A percentile compares a stretch with the other conserved stretches of the same genome.
Evolutionary conservation across 2,888 invertebrate species (phyloP).

Genomic region (Cantharis lateralis): DNA sequence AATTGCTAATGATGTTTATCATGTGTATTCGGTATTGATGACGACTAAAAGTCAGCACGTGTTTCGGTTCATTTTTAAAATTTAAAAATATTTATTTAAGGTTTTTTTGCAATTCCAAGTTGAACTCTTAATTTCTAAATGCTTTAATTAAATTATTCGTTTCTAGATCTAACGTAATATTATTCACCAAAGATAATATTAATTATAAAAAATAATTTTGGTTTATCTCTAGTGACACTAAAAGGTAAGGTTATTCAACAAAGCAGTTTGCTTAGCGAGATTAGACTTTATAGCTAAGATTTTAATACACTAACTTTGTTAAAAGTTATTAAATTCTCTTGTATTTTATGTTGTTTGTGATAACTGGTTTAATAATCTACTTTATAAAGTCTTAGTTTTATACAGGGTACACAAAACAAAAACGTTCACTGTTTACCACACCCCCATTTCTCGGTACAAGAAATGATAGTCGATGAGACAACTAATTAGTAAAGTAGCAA

Average conservation of each 20-base stretch:
- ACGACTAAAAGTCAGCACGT: no score
- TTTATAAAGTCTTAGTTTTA: neutral
- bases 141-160: neutral
- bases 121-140: neutral
- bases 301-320: neutral
- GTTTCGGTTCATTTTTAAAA: no score
- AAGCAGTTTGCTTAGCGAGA: neutral
- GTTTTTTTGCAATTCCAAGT: neutral
- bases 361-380: neutral
- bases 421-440: no score
- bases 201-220: neutral
- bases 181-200: neutral
- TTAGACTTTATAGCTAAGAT: neutral
- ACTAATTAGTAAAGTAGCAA: no score
- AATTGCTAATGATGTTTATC: neutral
- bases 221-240: neutral
- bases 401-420: neutral
- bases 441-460: no score
- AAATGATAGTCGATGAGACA: no score
- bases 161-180: neutral
- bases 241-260: neutral
- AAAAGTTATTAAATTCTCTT: neutral
- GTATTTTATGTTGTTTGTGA: neutral
- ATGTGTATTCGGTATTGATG: no score
- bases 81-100: no score